Base-by-base conservation (phyloP, 2,113 vertebrate genomes). In the Equus przewalskii region DNA sequence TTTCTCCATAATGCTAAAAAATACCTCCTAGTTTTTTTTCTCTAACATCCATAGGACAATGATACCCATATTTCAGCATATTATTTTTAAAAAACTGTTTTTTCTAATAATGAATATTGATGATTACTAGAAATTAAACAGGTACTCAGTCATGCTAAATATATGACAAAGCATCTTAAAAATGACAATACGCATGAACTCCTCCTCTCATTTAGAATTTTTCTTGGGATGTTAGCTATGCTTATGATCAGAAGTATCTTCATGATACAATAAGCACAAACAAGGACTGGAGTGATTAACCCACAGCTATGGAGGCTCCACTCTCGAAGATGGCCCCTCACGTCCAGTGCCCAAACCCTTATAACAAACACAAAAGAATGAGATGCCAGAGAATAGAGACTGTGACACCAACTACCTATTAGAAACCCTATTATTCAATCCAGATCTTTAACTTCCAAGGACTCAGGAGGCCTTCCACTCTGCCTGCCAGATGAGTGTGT, bases 381-480 rank as follows among this genome's bases (percentile, higher is more conserved):
- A 19, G 60, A 6, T 3, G 7, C 58, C 21, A 64, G 14, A 54
- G 7, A 26, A 22, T 0, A n/a, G 6, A 22, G 4, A 6, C 62
- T 2, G 0, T 6, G 69, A n/a, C 51, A 9, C 0, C 6, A 8
- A 4, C 80, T 26, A 5, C 28, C 44, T 28, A 15, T 1, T 8
- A 3, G 28, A 58, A 58, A 21, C 18, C 11, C 10, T n/a, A 12
- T 1, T 0, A 0, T 18, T 2, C 1, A 44, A 15, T 4, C 90
- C 33, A 33, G 15, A 30, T 7, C n/a, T 30, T 1, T 1, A 67
- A 28, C 54, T 13, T 6, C 6, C 7, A 19, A 24, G 7, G 4
- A 7, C 0, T 9, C 60, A 2, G 16, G 6, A 0, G 4, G 7
- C 36, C 33, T 36, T 19, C 69, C 26, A 14, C n/a, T 21, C 15